Percentiles rank a stretch among this genome's conserved stretches.
phyloP scores from a whole-genome alignment of 1,140 invertebrate species.

The Scaptodrosophila lebanonensis region DNA sequence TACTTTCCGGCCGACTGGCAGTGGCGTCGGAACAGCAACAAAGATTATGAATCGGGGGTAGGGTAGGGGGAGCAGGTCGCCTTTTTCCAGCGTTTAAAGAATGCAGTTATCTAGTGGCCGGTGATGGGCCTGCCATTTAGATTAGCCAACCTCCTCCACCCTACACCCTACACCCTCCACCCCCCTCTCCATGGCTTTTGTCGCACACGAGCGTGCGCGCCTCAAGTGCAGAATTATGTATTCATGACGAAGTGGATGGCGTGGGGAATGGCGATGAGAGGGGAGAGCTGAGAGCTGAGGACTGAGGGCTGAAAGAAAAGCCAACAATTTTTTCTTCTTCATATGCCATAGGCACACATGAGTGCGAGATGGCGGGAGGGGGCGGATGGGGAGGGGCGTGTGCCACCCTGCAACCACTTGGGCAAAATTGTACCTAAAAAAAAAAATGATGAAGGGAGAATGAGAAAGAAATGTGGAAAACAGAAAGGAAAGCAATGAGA shows the following conservation, averaged over 20 bases:
- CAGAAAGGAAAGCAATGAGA: constrained; percentile 31
- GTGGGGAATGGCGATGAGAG: background rate
- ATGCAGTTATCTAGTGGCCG: constrained; percentile 63
- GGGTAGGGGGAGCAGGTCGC: constrained; percentile 8
- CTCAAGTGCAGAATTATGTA: constrained; percentile 72
- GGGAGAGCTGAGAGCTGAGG: no score
- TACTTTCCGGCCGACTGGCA: constrained; percentile 70
- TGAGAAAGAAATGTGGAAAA: constrained; percentile 5
- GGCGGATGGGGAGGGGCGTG: constrained; percentile 1
- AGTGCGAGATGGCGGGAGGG: constrained; percentile 1
- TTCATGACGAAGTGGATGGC: constrained; percentile 40
- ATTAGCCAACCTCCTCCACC: constrained; percentile 63
- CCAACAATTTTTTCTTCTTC: background rate
- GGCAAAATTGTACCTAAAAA: no score
- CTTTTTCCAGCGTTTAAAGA: constrained; percentile 63
- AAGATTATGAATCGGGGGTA: constrained; percentile 7
- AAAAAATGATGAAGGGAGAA: background rate
- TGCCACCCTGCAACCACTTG: background rate
- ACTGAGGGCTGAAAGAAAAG: constrained; percentile 28
- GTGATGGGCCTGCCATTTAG: constrained; percentile 45
- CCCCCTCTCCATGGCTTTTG: no score
- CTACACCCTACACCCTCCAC: no score
- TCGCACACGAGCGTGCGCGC: constrained; percentile 30
- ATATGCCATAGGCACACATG: constrained; percentile 1
- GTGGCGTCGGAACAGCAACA: constrained; percentile 49